phyloP scores from a whole-genome alignment of 1,140 invertebrate genomes.

The Dreissena polymorpha region DNA sequence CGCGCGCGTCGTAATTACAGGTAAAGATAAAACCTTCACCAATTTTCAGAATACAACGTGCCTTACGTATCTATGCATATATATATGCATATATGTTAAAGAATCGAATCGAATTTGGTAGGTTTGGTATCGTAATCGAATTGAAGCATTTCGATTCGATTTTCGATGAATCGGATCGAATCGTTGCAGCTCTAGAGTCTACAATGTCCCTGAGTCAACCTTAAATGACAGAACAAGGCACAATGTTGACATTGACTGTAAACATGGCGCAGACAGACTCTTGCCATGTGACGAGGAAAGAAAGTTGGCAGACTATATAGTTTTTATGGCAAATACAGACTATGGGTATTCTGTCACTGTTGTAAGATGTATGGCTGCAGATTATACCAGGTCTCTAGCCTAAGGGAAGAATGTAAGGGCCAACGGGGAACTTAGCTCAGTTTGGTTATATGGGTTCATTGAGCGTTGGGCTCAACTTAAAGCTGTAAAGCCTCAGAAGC shows the following conservation, averaged over 20 bases:
- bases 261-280: background rate
- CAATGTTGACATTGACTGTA: background rate
- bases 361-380: background rate
- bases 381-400: constrained; percentile 9
- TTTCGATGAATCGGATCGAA: too few relatives aligned
- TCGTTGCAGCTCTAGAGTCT: background rate
- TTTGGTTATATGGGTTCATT: constrained; percentile 43
- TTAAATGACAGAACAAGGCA: background rate
- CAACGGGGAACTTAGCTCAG: constrained; percentile 4
- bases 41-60: too few relatives aligned
- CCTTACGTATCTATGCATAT: too few relatives aligned
- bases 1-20: too few relatives aligned
- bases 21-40: too few relatives aligned
- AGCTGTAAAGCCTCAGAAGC: constrained; percentile 34
- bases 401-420: constrained; percentile 11
- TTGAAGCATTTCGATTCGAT: too few relatives aligned
- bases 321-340: too few relatives aligned
- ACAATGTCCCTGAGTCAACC: constrained; percentile 3
- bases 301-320: background rate
- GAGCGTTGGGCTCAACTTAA: constrained; percentile 33
- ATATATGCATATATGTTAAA: too few relatives aligned
- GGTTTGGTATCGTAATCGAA: too few relatives aligned
- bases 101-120: too few relatives aligned
- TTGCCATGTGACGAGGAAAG: background rate
- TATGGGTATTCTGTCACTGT: constrained; percentile 12